Evolutionary conservation across 1,140 invertebrate species (phyloP), one percentile per base, ranked within the genome.

Genomic region (Panulirus ornatus): DNA sequence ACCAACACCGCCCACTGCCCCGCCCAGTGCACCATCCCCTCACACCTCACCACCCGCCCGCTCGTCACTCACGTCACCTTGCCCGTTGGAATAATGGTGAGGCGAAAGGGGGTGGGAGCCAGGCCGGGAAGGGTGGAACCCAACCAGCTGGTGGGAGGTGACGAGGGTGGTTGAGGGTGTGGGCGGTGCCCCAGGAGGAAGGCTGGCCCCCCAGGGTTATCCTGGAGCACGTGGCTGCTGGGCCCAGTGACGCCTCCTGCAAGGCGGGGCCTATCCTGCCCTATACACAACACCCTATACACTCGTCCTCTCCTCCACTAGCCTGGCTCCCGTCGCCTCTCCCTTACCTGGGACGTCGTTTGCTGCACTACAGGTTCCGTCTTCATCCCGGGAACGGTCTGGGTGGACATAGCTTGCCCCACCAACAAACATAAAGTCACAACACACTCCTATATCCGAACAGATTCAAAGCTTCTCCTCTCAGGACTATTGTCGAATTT

Each of bases 161-260:
- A n/a, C n/a, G n/a, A n/a, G n/a, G n/a, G n/a, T n/a, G n/a, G n/a
- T n/a, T n/a, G n/a, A n/a, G n/a, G n/a, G n/a, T n/a, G n/a, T n/a
- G n/a, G 87, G 87, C 87, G 87, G 87, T 73, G 81, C 87, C 78
- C 78, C 11, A 58, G 63, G 87, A 34, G 87, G 76, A 82, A 89
- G 87, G 63, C 42, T 83, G 78, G 87, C 78, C 87, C 70, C 58
- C 79, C 63, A 70, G 87, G 87, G 27, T 54, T 73, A 47, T 89
- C 78, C 78, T 71, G 76, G 34, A 89, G 87, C 87, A 89, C 87
- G 87, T 89, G 87, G 87, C 78, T 89, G 75, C 51, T 78, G 42
- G n/a, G 36, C 76, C 36, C 11, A 85, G 87, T 89, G 87, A 75
- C 87, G 87, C 87, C 87, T 89, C 87, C 87, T 89, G 87, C 87